Conservation (phyloP, 2,797 vertebrate species). For the Aphelocoma californica region DNA sequence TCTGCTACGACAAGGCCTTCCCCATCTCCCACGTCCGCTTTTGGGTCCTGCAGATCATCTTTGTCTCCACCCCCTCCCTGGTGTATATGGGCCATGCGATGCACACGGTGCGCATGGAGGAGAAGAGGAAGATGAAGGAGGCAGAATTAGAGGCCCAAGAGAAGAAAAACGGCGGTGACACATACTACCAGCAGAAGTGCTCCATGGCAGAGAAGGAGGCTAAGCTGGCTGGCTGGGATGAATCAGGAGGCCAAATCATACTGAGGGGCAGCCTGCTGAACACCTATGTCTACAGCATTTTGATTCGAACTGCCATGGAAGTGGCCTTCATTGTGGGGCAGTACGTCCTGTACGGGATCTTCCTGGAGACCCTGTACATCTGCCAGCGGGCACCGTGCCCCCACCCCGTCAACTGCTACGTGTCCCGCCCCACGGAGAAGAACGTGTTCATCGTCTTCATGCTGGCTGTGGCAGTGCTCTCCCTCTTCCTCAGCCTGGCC, state of each 20-base stretch:
- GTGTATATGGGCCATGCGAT: conserved; percentile 96
- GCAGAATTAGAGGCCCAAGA: conserved; percentile 72
- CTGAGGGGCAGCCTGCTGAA: conserved; percentile 87
- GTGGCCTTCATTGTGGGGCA: conserved; percentile 92
- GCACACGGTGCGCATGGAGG: conserved; percentile 89
- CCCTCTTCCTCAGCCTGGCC: conserved; percentile 88
- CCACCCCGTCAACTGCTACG: conserved; percentile 94
- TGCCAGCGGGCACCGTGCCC: conserved; percentile 90
- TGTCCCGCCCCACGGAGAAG: conserved; percentile 96
- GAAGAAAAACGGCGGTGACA: neutral
- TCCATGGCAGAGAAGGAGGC: conserved; percentile 71
- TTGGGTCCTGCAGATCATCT: conserved; percentile 98
- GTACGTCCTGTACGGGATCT: conserved; percentile 92
- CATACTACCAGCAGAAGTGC: conserved; percentile 76
- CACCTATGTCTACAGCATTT: conserved; percentile 92
- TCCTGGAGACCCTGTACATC: conserved; percentile 87
- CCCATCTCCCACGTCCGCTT: conserved; percentile 97
- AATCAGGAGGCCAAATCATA: conserved; percentile 74
- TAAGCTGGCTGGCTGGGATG: conserved; percentile 69
- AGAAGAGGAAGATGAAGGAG: conserved; percentile 82
- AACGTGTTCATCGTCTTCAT: conserved; percentile 98
- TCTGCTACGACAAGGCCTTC: conserved; percentile 96
- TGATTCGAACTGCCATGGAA: conserved; percentile 94
- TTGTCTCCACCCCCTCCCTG: conserved; percentile 94
- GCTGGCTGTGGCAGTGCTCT: conserved; percentile 90